phyloP scores from a whole-genome alignment of 2,888 invertebrate species.

The Cryptosula pallasiana region DNA sequence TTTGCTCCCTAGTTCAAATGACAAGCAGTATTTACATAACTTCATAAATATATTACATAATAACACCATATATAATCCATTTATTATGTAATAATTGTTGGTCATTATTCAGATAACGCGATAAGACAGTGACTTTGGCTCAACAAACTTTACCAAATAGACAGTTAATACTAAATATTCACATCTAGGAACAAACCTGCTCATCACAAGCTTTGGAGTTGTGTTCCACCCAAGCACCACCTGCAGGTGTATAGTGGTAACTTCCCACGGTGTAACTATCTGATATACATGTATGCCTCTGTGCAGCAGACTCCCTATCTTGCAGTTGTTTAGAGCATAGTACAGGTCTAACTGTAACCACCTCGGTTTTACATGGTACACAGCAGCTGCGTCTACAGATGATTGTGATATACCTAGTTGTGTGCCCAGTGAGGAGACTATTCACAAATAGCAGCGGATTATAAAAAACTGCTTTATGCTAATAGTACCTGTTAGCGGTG shows the following conservation, averaged over 20 bases:
- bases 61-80: too few relatives aligned
- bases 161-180: too few relatives aligned
- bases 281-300: not conserved
- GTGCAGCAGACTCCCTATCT: not conserved
- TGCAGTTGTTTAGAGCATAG: not conserved
- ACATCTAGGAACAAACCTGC: not conserved
- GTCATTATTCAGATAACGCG: too few relatives aligned
- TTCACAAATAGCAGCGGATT: too few relatives aligned
- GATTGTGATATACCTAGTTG: too few relatives aligned
- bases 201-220: not conserved
- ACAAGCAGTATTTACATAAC: too few relatives aligned
- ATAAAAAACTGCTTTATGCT: too few relatives aligned
- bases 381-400: not conserved
- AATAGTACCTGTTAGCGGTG: not conserved
- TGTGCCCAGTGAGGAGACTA: too few relatives aligned
- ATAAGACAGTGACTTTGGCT: too few relatives aligned
- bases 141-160: too few relatives aligned
- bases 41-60: too few relatives aligned
- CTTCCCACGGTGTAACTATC: not conserved
- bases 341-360: not conserved
- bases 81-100: too few relatives aligned
- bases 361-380: not conserved
- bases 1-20: not conserved
- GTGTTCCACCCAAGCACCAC: constrained; percentile 4
- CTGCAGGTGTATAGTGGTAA: not conserved